These are phyloP conservation scores for Pangasius macronema DNA, from an alignment of 2,797 vertebrate genomes.

Conservation along the genomic window DNA sequence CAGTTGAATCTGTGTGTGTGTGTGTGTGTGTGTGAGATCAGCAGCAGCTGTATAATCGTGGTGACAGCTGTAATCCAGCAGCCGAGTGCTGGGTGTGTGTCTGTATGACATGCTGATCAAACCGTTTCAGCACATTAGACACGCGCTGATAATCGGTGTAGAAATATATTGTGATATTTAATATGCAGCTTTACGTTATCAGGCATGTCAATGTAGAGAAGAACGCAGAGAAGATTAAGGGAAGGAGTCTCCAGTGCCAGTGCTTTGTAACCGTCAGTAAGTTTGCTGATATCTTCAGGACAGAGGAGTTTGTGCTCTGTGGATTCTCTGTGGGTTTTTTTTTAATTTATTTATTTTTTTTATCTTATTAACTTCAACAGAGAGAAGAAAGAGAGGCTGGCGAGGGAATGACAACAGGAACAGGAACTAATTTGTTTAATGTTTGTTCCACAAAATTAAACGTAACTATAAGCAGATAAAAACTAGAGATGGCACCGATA, in stretches of 20 bases:
- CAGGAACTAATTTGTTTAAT: no score
- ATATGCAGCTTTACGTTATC: neutral
- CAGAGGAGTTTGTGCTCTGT: neutral
- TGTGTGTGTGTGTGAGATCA: constrained; percentile 20
- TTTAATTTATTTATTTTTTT: no score
- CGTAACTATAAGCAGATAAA: neutral
- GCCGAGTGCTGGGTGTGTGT: constrained; percentile 51
- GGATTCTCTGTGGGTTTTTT: neutral
- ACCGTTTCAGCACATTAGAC: no score
- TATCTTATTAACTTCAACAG: no score
- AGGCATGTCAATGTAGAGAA: neutral
- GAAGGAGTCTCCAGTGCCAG: neutral
- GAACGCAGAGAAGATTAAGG: neutral
- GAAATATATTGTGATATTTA: neutral
- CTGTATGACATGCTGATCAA: constrained; percentile 8
- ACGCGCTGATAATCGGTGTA: neutral
- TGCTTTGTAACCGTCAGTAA: neutral
- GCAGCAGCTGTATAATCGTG: constrained; percentile 60
- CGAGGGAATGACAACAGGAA: no score
- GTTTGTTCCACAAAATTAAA: neutral
- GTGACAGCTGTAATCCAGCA: constrained; percentile 62
- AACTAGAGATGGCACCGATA: neutral
- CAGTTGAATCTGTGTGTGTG: neutral
- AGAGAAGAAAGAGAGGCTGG: no score
- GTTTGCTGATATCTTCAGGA: neutral